Evolutionary conservation across 2,797 vertebrate genomes (phyloP).

Genomic region (Pantherophis alleghaniensis): DNA sequence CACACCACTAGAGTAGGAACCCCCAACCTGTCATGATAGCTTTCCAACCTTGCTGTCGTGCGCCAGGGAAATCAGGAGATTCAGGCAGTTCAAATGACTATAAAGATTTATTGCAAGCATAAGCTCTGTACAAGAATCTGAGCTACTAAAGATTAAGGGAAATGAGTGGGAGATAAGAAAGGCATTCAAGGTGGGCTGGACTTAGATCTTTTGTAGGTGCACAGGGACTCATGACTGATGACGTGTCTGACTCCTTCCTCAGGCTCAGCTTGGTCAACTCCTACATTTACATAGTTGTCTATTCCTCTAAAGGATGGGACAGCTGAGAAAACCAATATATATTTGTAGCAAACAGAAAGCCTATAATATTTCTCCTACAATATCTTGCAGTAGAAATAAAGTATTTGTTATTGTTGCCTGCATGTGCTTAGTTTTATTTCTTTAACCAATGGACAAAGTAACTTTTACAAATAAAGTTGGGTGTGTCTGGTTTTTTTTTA

Average conservation of each 20-base stretch:
- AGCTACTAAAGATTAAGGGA: not conserved
- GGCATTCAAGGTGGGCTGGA: not conserved
- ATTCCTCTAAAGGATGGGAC: not conserved
- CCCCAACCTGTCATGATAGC: not conserved
- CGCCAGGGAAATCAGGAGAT: not conserved
- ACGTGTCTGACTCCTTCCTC: not conserved
- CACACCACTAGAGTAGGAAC: not conserved
- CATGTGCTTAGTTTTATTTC: not conserved
- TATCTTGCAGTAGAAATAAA: not conserved
- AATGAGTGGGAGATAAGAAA: not conserved
- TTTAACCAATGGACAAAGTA: not conserved
- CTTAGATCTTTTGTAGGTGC: not conserved
- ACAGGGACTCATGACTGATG: not conserved
- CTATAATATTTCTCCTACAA: not conserved
- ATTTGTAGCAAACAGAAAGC: not conserved
- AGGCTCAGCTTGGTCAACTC: not conserved
- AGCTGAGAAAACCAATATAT: not conserved
- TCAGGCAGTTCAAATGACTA: not conserved
- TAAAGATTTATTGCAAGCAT: not conserved
- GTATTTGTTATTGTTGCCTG: not conserved
- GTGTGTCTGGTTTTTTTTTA: not conserved
- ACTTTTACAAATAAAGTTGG: not conserved
- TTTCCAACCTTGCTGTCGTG: not conserved
- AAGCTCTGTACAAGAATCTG: not conserved
- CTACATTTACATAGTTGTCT: not conserved